A percentile compares a stretch with the other conserved stretches of the same genome.
These are phyloP conservation scores for Anabacerthia variegaticeps DNA, from an alignment of 2,797 vertebrate species.

Conservation along the genomic window DNA sequence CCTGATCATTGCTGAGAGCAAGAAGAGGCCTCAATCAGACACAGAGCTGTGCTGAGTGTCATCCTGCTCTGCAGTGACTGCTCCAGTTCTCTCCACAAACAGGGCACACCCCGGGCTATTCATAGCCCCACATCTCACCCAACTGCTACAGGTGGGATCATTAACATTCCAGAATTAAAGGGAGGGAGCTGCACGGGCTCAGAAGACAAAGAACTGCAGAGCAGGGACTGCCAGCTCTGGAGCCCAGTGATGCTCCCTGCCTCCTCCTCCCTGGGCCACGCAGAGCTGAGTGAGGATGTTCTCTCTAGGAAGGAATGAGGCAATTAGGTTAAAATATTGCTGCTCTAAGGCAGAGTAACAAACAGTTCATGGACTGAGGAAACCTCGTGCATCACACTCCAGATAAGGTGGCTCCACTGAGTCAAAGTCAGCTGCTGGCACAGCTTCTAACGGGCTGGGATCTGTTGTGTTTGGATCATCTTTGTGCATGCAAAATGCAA, in stretches of 20 bases:
- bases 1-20: background rate
- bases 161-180: background rate
- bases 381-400: background rate
- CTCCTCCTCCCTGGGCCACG: background rate
- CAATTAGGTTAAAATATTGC: conserved; percentile 28
- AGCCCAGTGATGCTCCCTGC: background rate
- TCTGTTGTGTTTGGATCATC: background rate
- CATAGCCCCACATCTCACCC: background rate
- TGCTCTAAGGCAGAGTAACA: conserved; percentile 4
- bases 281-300: background rate
- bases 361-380: background rate
- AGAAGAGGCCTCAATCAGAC: background rate
- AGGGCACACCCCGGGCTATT: background rate
- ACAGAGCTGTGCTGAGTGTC: background rate
- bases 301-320: background rate
- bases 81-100: background rate
- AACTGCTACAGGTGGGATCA: background rate
- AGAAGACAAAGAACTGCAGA: background rate
- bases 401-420: background rate
- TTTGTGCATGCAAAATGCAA: background rate
- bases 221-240: background rate
- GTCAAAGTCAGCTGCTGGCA: background rate
- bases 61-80: background rate
- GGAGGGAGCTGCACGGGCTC: background rate
- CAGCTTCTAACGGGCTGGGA: background rate